A percentile compares a stretch with the other conserved stretches of the same genome.
These are phyloP conservation scores for Strigops habroptila DNA, from an alignment of 2,113 vertebrate genomes.

Conservation along the genomic window DNA sequence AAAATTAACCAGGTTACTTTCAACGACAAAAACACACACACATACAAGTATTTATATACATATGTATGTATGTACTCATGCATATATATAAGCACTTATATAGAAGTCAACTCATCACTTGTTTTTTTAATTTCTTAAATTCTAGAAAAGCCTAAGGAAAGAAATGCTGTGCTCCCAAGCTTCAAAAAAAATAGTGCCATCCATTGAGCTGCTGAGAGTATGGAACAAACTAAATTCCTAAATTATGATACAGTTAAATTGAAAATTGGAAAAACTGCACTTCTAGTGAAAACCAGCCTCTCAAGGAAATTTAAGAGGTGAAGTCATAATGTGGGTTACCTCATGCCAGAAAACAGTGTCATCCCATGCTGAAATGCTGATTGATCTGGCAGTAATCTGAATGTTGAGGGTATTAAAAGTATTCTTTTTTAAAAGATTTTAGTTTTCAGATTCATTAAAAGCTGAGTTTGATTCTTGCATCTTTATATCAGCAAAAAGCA, in stretches of 20 bases:
- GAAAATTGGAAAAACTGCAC: constrained; percentile 26
- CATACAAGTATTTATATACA: neutral
- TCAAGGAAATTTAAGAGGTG: constrained; percentile 44
- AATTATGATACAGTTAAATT: constrained; percentile 17
- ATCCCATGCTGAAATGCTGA: neutral
- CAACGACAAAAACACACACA: neutral
- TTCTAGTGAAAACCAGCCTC: constrained; percentile 32
- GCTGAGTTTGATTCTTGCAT: neutral
- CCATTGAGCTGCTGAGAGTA: neutral
- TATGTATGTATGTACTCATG: neutral
- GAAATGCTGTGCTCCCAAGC: neutral
- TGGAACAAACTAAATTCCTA: constrained; percentile 39
- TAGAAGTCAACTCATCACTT: neutral
- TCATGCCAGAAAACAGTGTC: constrained; percentile 12
- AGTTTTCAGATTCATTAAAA: neutral
- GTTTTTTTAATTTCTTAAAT: neutral
- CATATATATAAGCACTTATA: neutral
- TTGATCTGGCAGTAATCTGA: constrained; percentile 8
- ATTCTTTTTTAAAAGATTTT: neutral
- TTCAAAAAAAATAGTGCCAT: neutral
- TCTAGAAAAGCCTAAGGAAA: neutral
- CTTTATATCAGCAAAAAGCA: neutral
- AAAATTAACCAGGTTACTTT: neutral
- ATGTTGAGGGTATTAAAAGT: neutral
- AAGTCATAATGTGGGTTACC: constrained; percentile 33